These are phyloP conservation scores for Sylvia borin DNA, from an alignment of 2,797 vertebrate genomes.

Conservation along the genomic window DNA sequence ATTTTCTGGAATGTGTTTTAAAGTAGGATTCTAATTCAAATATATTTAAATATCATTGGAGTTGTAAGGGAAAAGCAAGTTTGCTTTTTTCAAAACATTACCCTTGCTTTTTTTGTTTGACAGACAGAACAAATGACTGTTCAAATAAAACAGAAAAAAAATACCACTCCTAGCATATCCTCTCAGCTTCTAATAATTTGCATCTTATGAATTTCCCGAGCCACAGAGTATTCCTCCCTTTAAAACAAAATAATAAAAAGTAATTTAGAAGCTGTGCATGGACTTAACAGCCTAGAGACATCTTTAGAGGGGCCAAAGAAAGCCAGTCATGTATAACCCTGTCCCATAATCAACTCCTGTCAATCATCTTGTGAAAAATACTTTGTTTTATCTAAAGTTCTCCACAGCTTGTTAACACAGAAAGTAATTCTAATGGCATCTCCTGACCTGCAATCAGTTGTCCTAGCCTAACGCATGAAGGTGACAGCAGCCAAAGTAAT, in stretches of 20 bases:
- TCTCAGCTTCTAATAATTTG: neutral
- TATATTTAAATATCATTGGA: neutral
- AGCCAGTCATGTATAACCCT: neutral
- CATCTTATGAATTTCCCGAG: neutral
- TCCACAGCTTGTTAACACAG: neutral
- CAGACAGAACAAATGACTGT: neutral
- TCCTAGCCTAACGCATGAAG: neutral
- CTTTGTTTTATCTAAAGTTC: neutral
- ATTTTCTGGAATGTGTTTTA: neutral
- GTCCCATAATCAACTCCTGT: neutral
- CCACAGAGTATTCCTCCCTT: neutral
- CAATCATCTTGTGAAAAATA: neutral
- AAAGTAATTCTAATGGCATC: neutral
- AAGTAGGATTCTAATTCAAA: neutral
- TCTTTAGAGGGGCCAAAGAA: neutral
- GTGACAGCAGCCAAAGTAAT: neutral
- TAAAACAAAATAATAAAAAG: neutral
- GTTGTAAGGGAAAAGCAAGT: neutral
- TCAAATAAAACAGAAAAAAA: neutral
- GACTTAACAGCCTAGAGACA: neutral
- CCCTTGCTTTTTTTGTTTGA: neutral
- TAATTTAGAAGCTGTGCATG: neutral
- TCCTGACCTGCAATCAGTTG: neutral
- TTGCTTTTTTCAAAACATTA: neutral
- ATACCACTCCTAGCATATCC: neutral